phyloP scores from a whole-genome alignment of 1,140 invertebrate genomes.

The Eumeta japonica region DNA sequence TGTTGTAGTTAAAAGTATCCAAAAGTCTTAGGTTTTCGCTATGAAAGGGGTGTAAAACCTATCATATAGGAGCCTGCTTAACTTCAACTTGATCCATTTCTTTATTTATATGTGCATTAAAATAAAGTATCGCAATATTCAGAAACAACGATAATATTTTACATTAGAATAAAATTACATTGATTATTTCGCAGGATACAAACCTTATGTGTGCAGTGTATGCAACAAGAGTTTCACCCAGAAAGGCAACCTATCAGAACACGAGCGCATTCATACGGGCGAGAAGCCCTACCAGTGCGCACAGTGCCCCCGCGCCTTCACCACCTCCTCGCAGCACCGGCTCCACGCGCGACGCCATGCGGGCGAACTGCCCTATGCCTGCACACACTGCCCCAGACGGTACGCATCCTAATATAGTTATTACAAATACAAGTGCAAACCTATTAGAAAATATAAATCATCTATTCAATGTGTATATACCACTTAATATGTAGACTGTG shows the following conservation, averaged over 20 bases:
- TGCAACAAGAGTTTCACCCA: slow-evolving; percentile 74
- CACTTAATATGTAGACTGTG: neutral
- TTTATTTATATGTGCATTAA: too few relatives aligned
- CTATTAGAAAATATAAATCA: neutral
- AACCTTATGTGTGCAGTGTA: slow-evolving; percentile 53
- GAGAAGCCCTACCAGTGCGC: slow-evolving; percentile 63
- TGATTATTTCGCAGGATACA: slow-evolving; percentile 42
- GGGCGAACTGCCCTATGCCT: slow-evolving; percentile 46
- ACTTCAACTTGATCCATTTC: too few relatives aligned
- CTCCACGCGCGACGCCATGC: slow-evolving; percentile 48
- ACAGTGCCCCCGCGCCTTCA: slow-evolving; percentile 70
- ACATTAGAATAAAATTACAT: too few relatives aligned
- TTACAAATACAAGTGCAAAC: neutral
- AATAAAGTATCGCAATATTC: too few relatives aligned
- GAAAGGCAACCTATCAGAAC: slow-evolving; percentile 61
- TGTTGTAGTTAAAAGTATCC: too few relatives aligned
- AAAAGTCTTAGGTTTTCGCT: too few relatives aligned
- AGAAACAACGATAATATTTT: too few relatives aligned
- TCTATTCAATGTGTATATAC: neutral
- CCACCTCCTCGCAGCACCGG: slow-evolving; percentile 67
- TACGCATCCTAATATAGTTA: slow-evolving; percentile 46
- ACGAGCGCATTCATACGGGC: slow-evolving; percentile 65
- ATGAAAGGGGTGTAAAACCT: too few relatives aligned
- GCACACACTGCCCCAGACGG: slow-evolving; percentile 63
- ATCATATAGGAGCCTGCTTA: too few relatives aligned